Evolutionary conservation across 2,113 vertebrate genomes (phyloP).

Genomic region (Varanus komodoensis): DNA sequence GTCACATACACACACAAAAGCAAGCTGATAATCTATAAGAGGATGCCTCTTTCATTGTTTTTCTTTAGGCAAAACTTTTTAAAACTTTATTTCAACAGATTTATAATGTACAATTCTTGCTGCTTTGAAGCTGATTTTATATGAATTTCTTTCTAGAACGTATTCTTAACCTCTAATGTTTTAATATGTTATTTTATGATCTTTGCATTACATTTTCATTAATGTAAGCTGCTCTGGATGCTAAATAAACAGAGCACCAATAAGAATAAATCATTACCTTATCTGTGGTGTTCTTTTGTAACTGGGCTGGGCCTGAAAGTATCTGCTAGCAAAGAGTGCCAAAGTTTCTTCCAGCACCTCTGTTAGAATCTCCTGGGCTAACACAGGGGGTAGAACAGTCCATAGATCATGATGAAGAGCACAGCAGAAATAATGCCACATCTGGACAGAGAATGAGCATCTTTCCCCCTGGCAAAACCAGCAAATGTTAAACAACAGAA

Average conservation of each 20-base stretch:
- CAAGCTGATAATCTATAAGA: background rate
- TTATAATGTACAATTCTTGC: background rate
- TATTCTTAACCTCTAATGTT: background rate
- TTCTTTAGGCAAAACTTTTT: background rate
- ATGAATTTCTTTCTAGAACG: background rate
- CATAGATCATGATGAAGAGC: slow-evolving; percentile 92
- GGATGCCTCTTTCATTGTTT: background rate
- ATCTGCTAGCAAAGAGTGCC: slow-evolving; percentile 87
- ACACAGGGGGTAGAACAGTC: slow-evolving; percentile 81
- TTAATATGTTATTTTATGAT: background rate
- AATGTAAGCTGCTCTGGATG: background rate
- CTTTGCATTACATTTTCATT: slow-evolving; percentile 20
- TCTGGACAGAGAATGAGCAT: slow-evolving; percentile 96
- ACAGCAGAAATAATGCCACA: slow-evolving; percentile 97
- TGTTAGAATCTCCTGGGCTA: slow-evolving; percentile 85
- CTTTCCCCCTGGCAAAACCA: slow-evolving; percentile 90
- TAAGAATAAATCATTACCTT: slow-evolving; percentile 81
- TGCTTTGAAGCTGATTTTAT: background rate
- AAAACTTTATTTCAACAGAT: background rate
- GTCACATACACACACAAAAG: background rate
- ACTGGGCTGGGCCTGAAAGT: slow-evolving; percentile 85
- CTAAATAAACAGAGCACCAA: slow-evolving; percentile 36
- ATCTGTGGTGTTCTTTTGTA: slow-evolving; percentile 91
- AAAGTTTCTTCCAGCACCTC: slow-evolving; percentile 89
- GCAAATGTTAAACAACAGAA: slow-evolving; percentile 70